A percentile compares a stretch with the other conserved stretches of the same genome.
Evolutionary conservation across 2,888 invertebrate species (phyloP).

Genomic region (Andricus quercusramuli): DNA sequence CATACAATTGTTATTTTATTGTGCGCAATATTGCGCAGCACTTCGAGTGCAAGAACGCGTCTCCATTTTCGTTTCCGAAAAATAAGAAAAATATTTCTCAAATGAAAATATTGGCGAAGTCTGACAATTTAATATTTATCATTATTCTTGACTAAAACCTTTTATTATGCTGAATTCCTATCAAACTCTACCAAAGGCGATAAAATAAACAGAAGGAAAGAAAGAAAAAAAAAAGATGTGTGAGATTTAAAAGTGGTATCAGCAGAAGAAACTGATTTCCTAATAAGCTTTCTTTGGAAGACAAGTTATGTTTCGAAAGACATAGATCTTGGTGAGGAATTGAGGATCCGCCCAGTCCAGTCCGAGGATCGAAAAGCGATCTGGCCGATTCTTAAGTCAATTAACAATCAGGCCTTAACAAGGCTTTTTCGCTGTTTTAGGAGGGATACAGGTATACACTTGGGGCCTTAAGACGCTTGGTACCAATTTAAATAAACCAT

Average conservation of each 20-base stretch:
- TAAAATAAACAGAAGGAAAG: not conserved
- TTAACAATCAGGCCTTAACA: constrained; percentile 55
- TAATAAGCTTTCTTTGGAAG: not conserved
- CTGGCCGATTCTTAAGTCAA: not conserved
- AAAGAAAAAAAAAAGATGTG: not conserved
- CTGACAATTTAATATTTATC: too few species aligned
- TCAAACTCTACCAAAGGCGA: not conserved
- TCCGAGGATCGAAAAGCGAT: constrained; percentile 1
- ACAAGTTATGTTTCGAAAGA: not conserved
- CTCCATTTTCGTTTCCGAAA: too few species aligned
- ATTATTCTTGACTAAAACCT: too few species aligned
- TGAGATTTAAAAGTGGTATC: not conserved
- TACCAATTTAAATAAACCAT: constrained; percentile 72
- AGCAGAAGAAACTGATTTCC: not conserved
- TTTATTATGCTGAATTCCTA: not conserved
- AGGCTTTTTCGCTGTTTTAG: constrained; percentile 59
- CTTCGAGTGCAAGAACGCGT: too few species aligned
- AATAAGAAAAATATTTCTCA: too few species aligned
- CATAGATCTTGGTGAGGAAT: not conserved
- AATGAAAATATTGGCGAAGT: too few species aligned
- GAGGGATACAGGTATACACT: constrained; percentile 41
- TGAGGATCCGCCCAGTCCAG: constrained; percentile 7
- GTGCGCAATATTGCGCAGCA: too few species aligned
- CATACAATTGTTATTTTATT: too few species aligned
- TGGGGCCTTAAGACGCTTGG: constrained; percentile 49